A percentile compares a stretch with the other conserved stretches of the same genome.
These are phyloP conservation scores for Heliocidaris tuberculata DNA, from an alignment of 35 echinoderm and acorn worm species.

Conservation along the genomic window DNA sequence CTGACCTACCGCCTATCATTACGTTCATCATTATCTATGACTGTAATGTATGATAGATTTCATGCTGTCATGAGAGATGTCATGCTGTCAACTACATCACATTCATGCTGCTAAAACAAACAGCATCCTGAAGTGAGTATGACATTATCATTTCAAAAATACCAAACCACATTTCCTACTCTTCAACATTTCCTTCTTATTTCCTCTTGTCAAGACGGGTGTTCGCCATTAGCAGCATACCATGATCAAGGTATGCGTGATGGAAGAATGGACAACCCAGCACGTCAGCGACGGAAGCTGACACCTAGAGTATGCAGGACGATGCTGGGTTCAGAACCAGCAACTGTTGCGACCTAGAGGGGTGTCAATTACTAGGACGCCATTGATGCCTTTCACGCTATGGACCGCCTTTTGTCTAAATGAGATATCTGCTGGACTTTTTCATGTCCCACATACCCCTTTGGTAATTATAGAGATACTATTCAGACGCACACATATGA, in stretches of 20 bases:
- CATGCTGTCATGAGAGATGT: background rate
- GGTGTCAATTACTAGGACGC: background rate
- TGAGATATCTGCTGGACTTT: background rate
- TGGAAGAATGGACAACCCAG: background rate
- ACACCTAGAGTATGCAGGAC: background rate
- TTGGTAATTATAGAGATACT: too few species aligned
- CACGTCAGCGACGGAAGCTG: background rate
- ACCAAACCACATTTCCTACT: background rate
- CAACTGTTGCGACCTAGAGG: background rate
- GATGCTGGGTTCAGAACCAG: background rate
- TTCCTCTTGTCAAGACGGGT: background rate
- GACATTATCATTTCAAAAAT: background rate
- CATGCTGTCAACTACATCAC: background rate
- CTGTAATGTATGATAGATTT: background rate
- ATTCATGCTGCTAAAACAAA: constrained; percentile 4
- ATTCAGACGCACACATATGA: background rate
- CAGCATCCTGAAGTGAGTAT: background rate
- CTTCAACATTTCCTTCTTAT: background rate
- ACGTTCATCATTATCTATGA: background rate
- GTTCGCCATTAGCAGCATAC: background rate
- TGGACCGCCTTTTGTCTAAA: background rate
- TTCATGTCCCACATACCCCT: background rate
- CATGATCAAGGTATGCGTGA: background rate
- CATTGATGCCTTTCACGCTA: background rate
- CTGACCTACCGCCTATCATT: background rate